Conservation (phyloP, 2,113 vertebrate genomes). For the Arothron firmamentum region DNA sequence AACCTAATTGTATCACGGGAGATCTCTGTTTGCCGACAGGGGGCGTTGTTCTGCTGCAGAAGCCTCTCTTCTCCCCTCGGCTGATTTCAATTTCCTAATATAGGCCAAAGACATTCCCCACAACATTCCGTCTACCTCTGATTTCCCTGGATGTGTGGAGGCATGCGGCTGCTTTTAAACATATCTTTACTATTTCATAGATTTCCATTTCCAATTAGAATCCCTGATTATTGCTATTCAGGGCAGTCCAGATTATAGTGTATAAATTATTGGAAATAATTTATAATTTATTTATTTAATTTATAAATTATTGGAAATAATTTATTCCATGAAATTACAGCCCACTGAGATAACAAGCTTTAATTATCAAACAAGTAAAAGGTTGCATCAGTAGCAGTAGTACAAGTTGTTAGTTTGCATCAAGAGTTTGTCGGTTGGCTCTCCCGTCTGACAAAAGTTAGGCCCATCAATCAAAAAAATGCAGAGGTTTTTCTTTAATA, state of each 20-base stretch:
- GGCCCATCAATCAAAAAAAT: too few species aligned
- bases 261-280: slow-evolving; percentile 33
- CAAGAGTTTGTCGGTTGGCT: too few species aligned
- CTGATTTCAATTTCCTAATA: slow-evolving; percentile 25
- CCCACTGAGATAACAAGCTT: not conserved
- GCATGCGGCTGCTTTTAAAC: slow-evolving; percentile 34
- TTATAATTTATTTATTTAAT: slow-evolving; percentile 27
- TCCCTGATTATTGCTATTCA: not conserved
- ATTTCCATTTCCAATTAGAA: slow-evolving; percentile 30
- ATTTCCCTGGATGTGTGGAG: slow-evolving; percentile 48
- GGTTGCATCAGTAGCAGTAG: too few species aligned
- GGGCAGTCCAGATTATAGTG: slow-evolving; percentile 9
- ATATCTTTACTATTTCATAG: slow-evolving; percentile 10
- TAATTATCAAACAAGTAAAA: not conserved
- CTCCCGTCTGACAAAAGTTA: too few species aligned
- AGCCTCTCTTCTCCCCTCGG: slow-evolving; percentile 24
- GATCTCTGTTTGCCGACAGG: slow-evolving; percentile 28
- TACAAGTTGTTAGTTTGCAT: too few species aligned
- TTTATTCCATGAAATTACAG: slow-evolving; percentile 3
- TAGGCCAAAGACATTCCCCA: not conserved
- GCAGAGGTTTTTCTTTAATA: too few species aligned
- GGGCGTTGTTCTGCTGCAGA: slow-evolving; percentile 38
- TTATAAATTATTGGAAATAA: slow-evolving; percentile 33
- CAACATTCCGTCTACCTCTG: slow-evolving; percentile 33
- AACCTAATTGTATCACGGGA: slow-evolving; percentile 31